Base-by-base conservation (phyloP, 2,888 invertebrate genomes). In the Xylota sylvarum region DNA sequence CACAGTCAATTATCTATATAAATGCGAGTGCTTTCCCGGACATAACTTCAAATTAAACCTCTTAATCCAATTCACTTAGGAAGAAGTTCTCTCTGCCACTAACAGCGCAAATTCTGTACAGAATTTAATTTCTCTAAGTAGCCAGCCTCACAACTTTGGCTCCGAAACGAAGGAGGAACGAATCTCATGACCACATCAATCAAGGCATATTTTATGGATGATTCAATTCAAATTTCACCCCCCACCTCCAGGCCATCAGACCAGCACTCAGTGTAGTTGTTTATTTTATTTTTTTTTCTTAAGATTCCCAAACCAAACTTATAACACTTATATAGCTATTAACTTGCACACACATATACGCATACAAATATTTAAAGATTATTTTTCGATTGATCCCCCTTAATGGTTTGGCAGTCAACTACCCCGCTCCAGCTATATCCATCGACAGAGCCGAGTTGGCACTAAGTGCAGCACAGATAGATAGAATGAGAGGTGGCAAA, bases 41-140 rank as follows among this genome's bases (percentile, higher is more conserved):
- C 79, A 55, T 70, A 56, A 64, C 70, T 65, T 80, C 58, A 80
- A 73, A 80, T 80, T 73, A 80, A 80, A 80, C 73, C 65, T 67
- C 64, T 80, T 80, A 58, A 56, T 56, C 73, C 80, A 80, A 80
- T 80, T 73, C 80, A 80, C 73, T 73, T 73, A 80, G 73, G 4
- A 30, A 30, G 56, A 5, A 40, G 43, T 32, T 50, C 58, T 19
- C 35, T 30, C 4, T n/a, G 9, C 40, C 55, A 19, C 37, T 48
- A 74, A 35, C 56, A 55, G 67, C 58, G 27, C 35, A 65, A 64
- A 32, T 62, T 70, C 70, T 40, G 65, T 23, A 37, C 40, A 37
- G 30, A 80, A 80, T 80, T 80, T 80, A 80, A 80, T 80, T 80
- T 73, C 73, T 73, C 73, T 80, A 80, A 80, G 80, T 80, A 80